phyloP scores from a whole-genome alignment of 2,797 vertebrate species.

The Poeciliopsis infans region DNA sequence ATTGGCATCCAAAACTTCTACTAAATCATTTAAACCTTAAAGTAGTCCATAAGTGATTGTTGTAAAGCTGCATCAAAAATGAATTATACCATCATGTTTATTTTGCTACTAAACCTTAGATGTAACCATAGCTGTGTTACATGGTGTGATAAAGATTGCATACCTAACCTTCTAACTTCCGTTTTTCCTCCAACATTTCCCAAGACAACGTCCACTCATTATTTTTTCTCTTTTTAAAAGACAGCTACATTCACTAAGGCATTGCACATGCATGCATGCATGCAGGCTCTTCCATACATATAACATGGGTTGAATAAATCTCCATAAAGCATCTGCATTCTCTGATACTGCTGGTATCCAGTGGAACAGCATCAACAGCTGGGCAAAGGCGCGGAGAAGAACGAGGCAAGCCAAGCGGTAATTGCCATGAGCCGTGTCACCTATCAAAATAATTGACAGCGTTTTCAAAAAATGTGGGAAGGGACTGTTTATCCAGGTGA shows the following conservation, averaged over 20 bases:
- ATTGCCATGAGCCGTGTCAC: slow-evolving; percentile 62
- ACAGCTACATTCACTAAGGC: slow-evolving; percentile 31
- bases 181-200: slow-evolving; percentile 36
- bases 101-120: neutral
- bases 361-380: slow-evolving; percentile 54
- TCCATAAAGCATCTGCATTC: slow-evolving; percentile 59
- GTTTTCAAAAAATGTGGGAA: slow-evolving; percentile 49
- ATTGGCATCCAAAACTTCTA: neutral
- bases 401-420: slow-evolving; percentile 49
- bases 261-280: slow-evolving; percentile 27
- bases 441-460: slow-evolving; percentile 72
- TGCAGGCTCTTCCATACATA: slow-evolving; percentile 32
- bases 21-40: neutral
- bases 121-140: slow-evolving; percentile 23
- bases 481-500: slow-evolving; percentile 48
- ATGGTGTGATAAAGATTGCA: slow-evolving; percentile 53
- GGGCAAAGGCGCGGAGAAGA: slow-evolving; percentile 43
- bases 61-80: neutral
- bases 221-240: slow-evolving; percentile 69
- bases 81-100: neutral
- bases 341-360: slow-evolving; percentile 44
- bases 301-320: slow-evolving; percentile 62
- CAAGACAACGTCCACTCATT: slow-evolving; percentile 35
- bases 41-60: neutral
- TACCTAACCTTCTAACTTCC: slow-evolving; percentile 57